These are phyloP conservation scores for Tyrophagus putrescentiae DNA, from an alignment of 1,140 invertebrate species.

Conservation along the genomic window DNA sequence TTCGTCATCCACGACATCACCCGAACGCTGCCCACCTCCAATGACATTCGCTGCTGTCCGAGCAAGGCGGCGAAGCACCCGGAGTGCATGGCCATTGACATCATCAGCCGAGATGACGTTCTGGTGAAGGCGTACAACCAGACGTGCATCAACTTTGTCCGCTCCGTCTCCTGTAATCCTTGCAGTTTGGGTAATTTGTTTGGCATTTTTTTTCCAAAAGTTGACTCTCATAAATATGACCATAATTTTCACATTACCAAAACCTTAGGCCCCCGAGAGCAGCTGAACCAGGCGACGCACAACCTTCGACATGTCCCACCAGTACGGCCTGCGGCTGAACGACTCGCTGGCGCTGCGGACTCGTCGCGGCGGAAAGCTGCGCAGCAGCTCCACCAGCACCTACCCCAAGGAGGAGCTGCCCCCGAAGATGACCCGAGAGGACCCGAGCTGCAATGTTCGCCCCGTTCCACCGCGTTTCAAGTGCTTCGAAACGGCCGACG, in stretches of 20 bases:
- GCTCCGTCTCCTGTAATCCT: conserved; percentile 26
- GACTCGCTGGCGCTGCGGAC: conserved; percentile 24
- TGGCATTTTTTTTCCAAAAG: conserved; percentile 27
- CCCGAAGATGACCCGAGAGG: background rate
- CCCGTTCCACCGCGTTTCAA: conserved; percentile 13
- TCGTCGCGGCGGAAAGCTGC: conserved; percentile 29
- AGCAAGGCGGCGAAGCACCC: background rate
- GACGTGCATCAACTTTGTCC: conserved; percentile 33
- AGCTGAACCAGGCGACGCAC: conserved; percentile 19
- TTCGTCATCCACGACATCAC: conserved; percentile 24
- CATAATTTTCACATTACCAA: conserved; percentile 21
- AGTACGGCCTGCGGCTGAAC: conserved; percentile 34
- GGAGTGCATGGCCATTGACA: conserved; percentile 31
- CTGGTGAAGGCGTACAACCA: conserved; percentile 29
- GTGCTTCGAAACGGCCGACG: conserved; percentile 41
- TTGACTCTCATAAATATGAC: no score
- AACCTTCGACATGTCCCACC: conserved; percentile 19
- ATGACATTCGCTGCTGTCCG: conserved; percentile 19
- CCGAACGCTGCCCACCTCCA: conserved; percentile 27
- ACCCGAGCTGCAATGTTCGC: conserved; percentile 16
- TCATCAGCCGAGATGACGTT: conserved; percentile 29
- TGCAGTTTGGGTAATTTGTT: conserved; percentile 22
- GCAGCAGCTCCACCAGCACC: background rate
- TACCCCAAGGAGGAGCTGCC: conserved; percentile 7
- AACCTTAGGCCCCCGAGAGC: conserved; percentile 27